Evolutionary conservation across 2,888 invertebrate genomes (phyloP).

Genomic region (Spatulosminthurus flaviceps): DNA sequence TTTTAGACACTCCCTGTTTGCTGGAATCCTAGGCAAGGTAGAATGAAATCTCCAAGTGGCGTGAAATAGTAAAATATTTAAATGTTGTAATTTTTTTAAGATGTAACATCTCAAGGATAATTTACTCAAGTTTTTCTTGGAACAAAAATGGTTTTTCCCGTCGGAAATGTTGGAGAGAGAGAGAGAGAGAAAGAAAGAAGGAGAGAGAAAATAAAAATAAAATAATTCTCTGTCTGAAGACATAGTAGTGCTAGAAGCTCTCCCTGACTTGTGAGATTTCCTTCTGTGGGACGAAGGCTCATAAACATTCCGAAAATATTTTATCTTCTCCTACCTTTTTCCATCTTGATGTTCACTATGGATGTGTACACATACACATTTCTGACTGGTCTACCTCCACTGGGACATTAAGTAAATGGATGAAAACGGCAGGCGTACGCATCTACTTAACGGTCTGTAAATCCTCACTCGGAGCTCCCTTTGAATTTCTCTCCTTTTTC

Average conservation of each 20-base stretch:
- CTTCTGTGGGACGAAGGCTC: slow-evolving; percentile 3
- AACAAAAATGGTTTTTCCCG: too few species aligned
- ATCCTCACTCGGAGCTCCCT: neutral
- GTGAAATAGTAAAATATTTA: too few species aligned
- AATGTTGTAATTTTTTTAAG: too few species aligned
- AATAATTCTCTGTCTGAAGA: too few species aligned
- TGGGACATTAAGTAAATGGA: slow-evolving; percentile 7
- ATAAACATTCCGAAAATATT: slow-evolving; percentile 12
- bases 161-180: too few species aligned
- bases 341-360: neutral
- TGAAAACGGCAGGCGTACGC: slow-evolving; percentile 10
- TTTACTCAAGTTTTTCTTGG: too few species aligned
- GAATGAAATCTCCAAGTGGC: too few species aligned
- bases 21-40: too few species aligned
- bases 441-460: slow-evolving; percentile 11
- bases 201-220: too few species aligned
- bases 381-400: neutral
- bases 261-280: neutral
- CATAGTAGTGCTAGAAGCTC: neutral
- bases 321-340: neutral
- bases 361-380: neutral
- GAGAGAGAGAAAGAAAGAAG: too few species aligned
- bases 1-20: too few species aligned
- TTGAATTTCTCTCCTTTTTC: neutral
- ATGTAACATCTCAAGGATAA: too few species aligned